Conservation (phyloP, 2,113 vertebrate genomes). For the Phycodurus eques region DNA sequence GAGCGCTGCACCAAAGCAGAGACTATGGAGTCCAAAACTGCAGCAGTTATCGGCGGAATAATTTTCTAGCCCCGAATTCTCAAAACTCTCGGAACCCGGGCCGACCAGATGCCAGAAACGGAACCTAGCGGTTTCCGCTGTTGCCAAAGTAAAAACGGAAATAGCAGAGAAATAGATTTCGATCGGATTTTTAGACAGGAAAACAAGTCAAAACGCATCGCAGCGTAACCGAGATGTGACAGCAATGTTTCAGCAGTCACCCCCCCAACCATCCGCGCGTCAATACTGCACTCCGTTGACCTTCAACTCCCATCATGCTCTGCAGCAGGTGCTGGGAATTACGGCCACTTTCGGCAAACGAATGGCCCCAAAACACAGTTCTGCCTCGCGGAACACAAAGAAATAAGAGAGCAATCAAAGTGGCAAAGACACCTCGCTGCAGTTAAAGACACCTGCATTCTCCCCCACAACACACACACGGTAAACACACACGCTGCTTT, state of each 20-base stretch:
- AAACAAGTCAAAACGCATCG: neutral
- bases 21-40: too few relatives aligned
- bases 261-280: neutral
- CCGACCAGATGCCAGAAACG: too few relatives aligned
- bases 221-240: slow-evolving; percentile 1
- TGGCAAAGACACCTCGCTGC: slow-evolving; percentile 51
- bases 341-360: slow-evolving; percentile 35
- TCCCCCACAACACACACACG: slow-evolving; percentile 24
- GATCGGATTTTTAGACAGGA: neutral
- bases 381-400: slow-evolving; percentile 30
- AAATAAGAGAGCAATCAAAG: slow-evolving; percentile 45
- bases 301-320: slow-evolving; percentile 22
- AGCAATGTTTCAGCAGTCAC: slow-evolving; percentile 13
- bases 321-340: slow-evolving; percentile 26
- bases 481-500: slow-evolving; percentile 15
- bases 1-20: too few relatives aligned
- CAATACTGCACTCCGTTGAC: neutral
- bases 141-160: neutral
- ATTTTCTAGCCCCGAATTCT: neutral
- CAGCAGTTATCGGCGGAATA: too few relatives aligned
- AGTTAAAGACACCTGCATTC: slow-evolving; percentile 56
- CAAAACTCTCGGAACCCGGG: too few relatives aligned
- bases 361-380: slow-evolving; percentile 38
- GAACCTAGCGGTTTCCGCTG: neutral
- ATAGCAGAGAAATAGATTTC: neutral